Evolutionary conservation across 2,888 invertebrate genomes (phyloP), one percentile per base, ranked within the genome.

Genomic region (Mythimna impura): DNA sequence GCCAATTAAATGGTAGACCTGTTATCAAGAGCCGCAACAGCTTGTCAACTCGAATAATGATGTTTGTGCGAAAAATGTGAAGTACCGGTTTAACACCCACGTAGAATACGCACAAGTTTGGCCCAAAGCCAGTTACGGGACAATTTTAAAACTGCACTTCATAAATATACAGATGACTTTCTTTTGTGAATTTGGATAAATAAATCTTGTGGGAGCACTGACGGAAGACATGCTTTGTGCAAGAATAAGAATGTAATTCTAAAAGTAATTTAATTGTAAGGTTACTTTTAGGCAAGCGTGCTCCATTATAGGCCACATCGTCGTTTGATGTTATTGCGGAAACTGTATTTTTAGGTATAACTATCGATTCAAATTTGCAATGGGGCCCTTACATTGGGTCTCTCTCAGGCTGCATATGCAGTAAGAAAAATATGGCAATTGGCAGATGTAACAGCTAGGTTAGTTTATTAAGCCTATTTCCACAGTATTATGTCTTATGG

Each of bases 101-200:
- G 67, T 12, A 67, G 70, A 54, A 65, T 70, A 73, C 57, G 63
- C 69, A 58, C 30, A 70, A 34, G 22, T 25, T 52, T 85, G 85
- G 85, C 76, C 9, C 12, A 4, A 17, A 22, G 80, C 82, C 85
- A 85, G 55, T 54, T 36, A 47, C 64, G 58, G 25, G 54, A 80
- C 78, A 69, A 54, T 76, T 84, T 77, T 76, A 76, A 81, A 78
- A 85, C 55, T 83, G 78, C 74, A 72, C 62, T 64, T 52, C 62
- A 30, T 61, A 47, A 58, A 76, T 69, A 61, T 58, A 52, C 50
- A 22, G 40, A 47, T 17, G 43, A 75, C 25, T 66, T 75, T 66
- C 52, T 66, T 74, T 83, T 76, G 72, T 74, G 30, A 67, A 54
- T 76, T 70, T 60, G 55, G n/a, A 8, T 47, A 60, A 43, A 66